phyloP scores from a whole-genome alignment of 2,888 invertebrate species.

The Netelia virgata region DNA sequence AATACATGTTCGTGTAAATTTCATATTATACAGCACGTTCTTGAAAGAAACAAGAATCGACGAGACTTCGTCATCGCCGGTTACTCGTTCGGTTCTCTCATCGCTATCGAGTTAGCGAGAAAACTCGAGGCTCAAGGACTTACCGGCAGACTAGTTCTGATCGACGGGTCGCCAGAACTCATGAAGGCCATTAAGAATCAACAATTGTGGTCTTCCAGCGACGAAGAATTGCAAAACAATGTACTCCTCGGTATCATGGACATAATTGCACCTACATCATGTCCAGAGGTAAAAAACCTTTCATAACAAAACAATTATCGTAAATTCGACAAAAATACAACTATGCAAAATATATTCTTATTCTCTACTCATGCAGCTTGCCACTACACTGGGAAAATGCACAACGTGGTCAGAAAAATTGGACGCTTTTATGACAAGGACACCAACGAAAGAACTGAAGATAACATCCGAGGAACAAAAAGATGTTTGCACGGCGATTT shows the following conservation, averaged over 20 bases:
- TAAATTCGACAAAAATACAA: too few relatives aligned
- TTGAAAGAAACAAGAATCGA: slow-evolving; percentile 82
- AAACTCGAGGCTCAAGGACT: slow-evolving; percentile 89
- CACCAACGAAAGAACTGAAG: slow-evolving; percentile 82
- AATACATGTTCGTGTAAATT: background rate
- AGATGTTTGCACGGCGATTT: slow-evolving; percentile 84
- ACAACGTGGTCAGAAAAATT: slow-evolving; percentile 87
- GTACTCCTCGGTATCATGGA: slow-evolving; percentile 87
- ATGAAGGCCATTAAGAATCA: slow-evolving; percentile 87
- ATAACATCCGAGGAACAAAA: slow-evolving; percentile 84
- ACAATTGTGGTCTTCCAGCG: slow-evolving; percentile 85
- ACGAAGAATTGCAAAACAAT: slow-evolving; percentile 86
- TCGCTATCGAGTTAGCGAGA: slow-evolving; percentile 91
- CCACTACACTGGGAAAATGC: slow-evolving; percentile 85
- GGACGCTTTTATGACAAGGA: slow-evolving; percentile 84
- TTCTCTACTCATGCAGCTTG: slow-evolving; percentile 68
- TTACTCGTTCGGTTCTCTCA: slow-evolving; percentile 94
- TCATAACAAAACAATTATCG: background rate
- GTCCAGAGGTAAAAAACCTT: slow-evolving; percentile 80
- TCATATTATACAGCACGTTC: slow-evolving; percentile 86
- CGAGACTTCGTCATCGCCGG: slow-evolving; percentile 90
- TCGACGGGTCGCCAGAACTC: slow-evolving; percentile 93
- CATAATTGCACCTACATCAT: slow-evolving; percentile 84
- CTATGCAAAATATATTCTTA: background rate
- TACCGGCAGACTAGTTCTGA: slow-evolving; percentile 88